phyloP scores from a whole-genome alignment of 2,113 vertebrate species.

The Lontra canadensis region DNA sequence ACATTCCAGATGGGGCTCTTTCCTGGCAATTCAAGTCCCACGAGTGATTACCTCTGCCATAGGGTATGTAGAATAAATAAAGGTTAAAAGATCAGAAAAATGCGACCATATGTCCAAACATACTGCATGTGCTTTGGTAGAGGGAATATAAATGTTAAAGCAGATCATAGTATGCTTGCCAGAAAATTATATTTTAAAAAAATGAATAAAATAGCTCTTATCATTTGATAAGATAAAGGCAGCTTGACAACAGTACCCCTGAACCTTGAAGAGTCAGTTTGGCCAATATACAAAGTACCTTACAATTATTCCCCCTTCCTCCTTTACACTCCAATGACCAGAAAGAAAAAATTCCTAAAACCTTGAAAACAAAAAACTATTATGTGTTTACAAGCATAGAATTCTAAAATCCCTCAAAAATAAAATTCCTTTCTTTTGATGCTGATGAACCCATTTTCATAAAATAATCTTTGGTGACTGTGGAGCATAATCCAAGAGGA shows the following conservation, averaged over 20 bases:
- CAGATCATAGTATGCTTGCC: conserved; percentile 64
- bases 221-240: conserved; percentile 21
- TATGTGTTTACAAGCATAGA: background rate
- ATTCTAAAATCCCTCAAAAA: conserved; percentile 49
- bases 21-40: conserved; percentile 20
- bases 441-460: background rate
- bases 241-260: conserved; percentile 29
- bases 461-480: background rate
- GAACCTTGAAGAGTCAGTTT: conserved; percentile 20
- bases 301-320: background rate
- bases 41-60: conserved; percentile 29
- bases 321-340: background rate
- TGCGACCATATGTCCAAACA: conserved; percentile 70
- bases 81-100: conserved; percentile 73
- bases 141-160: conserved; percentile 60
- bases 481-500: background rate
- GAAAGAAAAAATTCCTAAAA: background rate
- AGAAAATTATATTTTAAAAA: conserved; percentile 51
- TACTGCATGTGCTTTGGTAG: conserved; percentile 46
- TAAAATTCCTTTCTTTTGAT: background rate
- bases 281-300: background rate
- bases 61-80: conserved; percentile 55
- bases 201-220: conserved; percentile 54
- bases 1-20: background rate
- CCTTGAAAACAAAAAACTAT: conserved; percentile 28